Evolutionary conservation across 2,113 vertebrate genomes (phyloP), one percentile per base, ranked within the genome.

Genomic region (Chloroceryle aenea): DNA sequence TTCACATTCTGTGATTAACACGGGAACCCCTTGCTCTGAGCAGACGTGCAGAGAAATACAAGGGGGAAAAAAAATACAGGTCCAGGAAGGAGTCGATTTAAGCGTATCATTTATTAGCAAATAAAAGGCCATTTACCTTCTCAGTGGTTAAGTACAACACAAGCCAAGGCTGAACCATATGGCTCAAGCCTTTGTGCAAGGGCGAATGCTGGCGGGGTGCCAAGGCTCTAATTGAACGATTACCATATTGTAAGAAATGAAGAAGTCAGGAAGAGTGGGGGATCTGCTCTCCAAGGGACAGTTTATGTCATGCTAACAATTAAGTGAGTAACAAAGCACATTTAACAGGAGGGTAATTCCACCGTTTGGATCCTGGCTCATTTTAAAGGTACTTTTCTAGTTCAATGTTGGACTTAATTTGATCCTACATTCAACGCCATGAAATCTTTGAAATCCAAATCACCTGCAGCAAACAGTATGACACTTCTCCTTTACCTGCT

Each of bases 221-320:
- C 96, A 74, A 6, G 4, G 92, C 91, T 81, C 71, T 50, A 88
- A n/a, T 42, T 80, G 64, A 83, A 40, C 92, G 62, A 76, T 61
- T 56, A 52, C 68, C 90, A 78, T 80, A 53, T 15, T 19, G 42
- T 50, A 59, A 92, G 90, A 48, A 58, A 90, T 9, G 72, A 45
- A 27, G 22, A 81, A 73, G 22, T 34, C 92, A 73, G 87, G 47
- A 56, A 85, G 85, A 7, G 45, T 13, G 63, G 36, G 67, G 66
- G 90, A 86, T 85, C 88, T 83, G 63, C 90, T 89, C 85, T 91
- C 69, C 68, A 48, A 64, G 73, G 73, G 71, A 66, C 85, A 48
- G 74, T 77, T 88, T 18, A 7, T 23, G 77, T 8, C 91, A 40
- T 3, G 14, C 2, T 4, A 79, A 72, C 87, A 68, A 32, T 17